Base-by-base conservation (phyloP, 1,140 invertebrate genomes). In the Berghia stephanieae region DNA sequence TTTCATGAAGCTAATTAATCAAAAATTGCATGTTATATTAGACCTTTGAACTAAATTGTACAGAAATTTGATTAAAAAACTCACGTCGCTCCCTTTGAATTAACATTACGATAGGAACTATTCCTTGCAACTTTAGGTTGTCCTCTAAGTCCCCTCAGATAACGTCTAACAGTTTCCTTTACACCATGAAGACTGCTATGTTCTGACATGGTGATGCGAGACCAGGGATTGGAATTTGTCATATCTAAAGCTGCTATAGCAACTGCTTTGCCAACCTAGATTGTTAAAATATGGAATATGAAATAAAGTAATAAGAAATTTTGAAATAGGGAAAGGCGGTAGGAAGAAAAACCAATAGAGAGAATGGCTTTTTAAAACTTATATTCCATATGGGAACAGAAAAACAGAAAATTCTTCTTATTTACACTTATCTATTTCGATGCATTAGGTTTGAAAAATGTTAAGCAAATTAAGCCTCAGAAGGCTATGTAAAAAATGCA, bases 231-330 rank as follows among this genome's bases (percentile, higher is more conserved):
- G 40, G 83, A 71, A 60, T 93, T 93, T 36, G 92, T 94, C 80
- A 96, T 89, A 90, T 97, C 96, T 70, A 96, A 88, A 72, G 96
- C 93, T 2, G 95, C 95, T 66, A 94, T 92, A 71, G 94, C 94
- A 79, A 96, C 88, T 2, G 94, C 94, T 83, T 92, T 92, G 10
- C 96, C 96, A 86, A 96, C 94, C 95, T 96, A n/a, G n/a, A n/a
- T n/a, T n/a, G n/a, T n/a, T n/a, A n/a, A n/a, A n/a, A n/a, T n/a
- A n/a, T n/a, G n/a, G n/a, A n/a, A n/a, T n/a, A n/a, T n/a, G n/a
- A n/a, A n/a, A n/a, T n/a, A n/a, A n/a, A n/a, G n/a, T n/a, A n/a
- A n/a, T n/a, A n/a, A n/a, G n/a, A n/a, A n/a, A n/a, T n/a, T n/a
- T n/a, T n/a, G n/a, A n/a, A n/a, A n/a, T n/a, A n/a, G n/a, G n/a